Conservation (phyloP, 2,888 invertebrate species). For the Bibio marci region DNA sequence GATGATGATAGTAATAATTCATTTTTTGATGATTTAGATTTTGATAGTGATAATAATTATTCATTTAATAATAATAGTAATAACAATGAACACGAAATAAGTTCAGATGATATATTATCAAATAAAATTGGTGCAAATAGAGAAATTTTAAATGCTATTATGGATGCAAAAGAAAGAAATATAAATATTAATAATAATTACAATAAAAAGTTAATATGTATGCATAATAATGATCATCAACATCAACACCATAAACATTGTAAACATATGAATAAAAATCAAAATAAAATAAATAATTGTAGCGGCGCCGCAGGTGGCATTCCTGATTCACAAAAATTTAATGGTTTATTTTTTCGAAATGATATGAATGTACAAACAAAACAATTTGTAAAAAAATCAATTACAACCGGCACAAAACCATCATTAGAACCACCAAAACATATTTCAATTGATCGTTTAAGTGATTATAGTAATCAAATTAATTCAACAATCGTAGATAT, state of each 20-base stretch:
- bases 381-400: constrained; percentile 28
- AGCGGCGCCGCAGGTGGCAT: constrained; percentile 6
- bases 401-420: constrained; percentile 24
- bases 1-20: constrained; percentile 36
- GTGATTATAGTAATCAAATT: constrained; percentile 37
- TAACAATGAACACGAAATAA: constrained; percentile 13
- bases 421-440: constrained; percentile 26
- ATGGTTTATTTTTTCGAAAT: constrained; percentile 39
- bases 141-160: constrained; percentile 37
- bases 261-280: no score
- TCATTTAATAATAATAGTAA: constrained; percentile 14
- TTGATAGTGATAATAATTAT: constrained; percentile 13
- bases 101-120: constrained; percentile 9
- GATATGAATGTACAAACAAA: constrained; percentile 33
- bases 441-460: constrained; percentile 55
- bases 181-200: constrained; percentile 16
- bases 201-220: constrained; percentile 15
- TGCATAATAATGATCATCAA: background rate
- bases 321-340: constrained; percentile 30
- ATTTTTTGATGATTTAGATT: constrained; percentile 37
- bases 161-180: constrained; percentile 32
- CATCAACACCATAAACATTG: no score
- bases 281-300: no score
- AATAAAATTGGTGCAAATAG: constrained; percentile 32
- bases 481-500: constrained; percentile 53